These are phyloP conservation scores for Thyatira batis DNA, from an alignment of 2,888 invertebrate genomes.

Conservation along the genomic window DNA sequence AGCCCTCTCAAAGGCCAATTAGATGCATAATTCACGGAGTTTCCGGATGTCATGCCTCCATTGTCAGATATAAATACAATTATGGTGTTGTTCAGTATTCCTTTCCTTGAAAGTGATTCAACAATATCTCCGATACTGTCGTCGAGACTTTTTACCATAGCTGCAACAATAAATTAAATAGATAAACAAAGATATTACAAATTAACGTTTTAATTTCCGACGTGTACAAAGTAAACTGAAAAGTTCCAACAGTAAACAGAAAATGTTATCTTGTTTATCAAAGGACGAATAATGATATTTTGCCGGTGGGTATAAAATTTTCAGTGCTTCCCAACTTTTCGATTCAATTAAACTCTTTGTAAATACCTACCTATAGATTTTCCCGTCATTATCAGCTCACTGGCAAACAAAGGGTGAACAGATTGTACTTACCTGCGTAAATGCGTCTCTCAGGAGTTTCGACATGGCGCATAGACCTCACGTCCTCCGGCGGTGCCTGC, in stretches of 20 bases:
- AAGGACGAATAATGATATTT: no score
- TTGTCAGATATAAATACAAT: slow-evolving; percentile 95
- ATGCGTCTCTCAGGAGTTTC: slow-evolving; percentile 85
- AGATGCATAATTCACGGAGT: slow-evolving; percentile 87
- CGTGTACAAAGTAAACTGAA: no score
- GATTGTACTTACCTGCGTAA: slow-evolving; percentile 84
- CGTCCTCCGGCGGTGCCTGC: slow-evolving; percentile 87
- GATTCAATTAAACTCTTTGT: no score
- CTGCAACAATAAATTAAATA: slow-evolving; percentile 69
- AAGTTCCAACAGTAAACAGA: no score
- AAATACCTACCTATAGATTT: no score
- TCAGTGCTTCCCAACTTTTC: no score
- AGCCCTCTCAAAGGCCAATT: slow-evolving; percentile 90
- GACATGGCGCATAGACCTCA: slow-evolving; percentile 87
- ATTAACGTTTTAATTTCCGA: no score
- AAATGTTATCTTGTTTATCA: no score
- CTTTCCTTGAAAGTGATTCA: slow-evolving; percentile 83
- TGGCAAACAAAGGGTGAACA: slow-evolving; percentile 1
- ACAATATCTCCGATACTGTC: slow-evolving; percentile 91
- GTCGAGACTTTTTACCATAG: slow-evolving; percentile 93
- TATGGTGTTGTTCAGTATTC: slow-evolving; percentile 90
- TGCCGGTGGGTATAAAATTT: no score
- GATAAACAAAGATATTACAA: no score
- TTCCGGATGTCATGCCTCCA: slow-evolving; percentile 89
- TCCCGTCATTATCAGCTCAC: no score